These are phyloP conservation scores for Tenthredo livida DNA, from an alignment of 2,888 invertebrate genomes.

Conservation along the genomic window DNA sequence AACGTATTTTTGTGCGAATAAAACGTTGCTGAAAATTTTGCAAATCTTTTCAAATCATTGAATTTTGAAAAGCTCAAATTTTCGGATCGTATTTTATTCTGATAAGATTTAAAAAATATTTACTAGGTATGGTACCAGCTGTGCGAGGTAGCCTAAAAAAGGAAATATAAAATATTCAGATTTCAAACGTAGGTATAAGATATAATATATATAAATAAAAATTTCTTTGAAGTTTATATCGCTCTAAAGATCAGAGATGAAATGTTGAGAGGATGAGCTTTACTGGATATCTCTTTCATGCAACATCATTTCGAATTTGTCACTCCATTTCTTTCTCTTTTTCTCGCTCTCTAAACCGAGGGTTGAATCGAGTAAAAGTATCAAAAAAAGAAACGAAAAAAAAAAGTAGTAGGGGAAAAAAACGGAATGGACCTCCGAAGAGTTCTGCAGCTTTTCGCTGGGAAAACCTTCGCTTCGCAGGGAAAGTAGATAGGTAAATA, in stretches of 20 bases:
- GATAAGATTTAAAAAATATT: neutral
- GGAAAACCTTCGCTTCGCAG: neutral
- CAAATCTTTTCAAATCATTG: neutral
- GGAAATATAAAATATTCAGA: neutral
- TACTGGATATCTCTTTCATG: slow-evolving; percentile 19
- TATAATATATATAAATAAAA: slow-evolving; percentile 3
- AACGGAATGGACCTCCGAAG: neutral
- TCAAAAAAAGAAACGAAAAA: neutral
- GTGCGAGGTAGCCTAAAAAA: neutral
- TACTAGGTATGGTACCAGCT: too few species aligned
- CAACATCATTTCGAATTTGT: slow-evolving; percentile 25
- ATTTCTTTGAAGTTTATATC: slow-evolving; percentile 22
- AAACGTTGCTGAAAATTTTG: neutral
- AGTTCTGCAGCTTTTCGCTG: neutral
- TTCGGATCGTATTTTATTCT: neutral
- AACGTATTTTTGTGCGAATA: neutral
- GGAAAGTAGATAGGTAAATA: neutral
- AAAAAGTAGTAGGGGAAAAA: neutral
- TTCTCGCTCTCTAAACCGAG: slow-evolving; percentile 12
- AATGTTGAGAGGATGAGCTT: slow-evolving; percentile 8
- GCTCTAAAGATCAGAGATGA: slow-evolving; percentile 9
- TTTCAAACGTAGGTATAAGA: neutral
- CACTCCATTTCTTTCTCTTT: slow-evolving; percentile 17
- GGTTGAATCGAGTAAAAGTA: slow-evolving; percentile 6
- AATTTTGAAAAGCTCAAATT: neutral